A percentile compares a stretch with the other conserved stretches of the same genome.
These are phyloP conservation scores for Ictalurus furcatus DNA, from an alignment of 2,113 vertebrate species.

Conservation along the genomic window DNA sequence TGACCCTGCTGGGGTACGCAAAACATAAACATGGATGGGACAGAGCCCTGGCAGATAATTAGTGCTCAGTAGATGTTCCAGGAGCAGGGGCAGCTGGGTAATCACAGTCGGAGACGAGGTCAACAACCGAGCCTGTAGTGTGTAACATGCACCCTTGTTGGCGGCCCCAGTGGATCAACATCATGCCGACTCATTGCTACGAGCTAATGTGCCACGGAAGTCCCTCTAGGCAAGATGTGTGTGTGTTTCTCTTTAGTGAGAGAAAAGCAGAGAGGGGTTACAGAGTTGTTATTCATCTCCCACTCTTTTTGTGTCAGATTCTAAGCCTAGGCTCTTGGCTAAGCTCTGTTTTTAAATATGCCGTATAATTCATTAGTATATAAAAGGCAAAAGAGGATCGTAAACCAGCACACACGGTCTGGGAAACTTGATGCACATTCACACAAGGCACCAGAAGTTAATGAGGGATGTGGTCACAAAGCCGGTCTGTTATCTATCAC, in stretches of 20 bases:
- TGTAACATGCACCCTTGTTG: slow-evolving; percentile 65
- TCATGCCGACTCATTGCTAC: slow-evolving; percentile 58
- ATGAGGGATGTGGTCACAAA: slow-evolving; percentile 43
- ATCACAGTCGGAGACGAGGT: slow-evolving; percentile 73
- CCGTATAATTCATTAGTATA: neutral
- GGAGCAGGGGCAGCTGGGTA: slow-evolving; percentile 76
- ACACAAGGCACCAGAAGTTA: slow-evolving; percentile 20
- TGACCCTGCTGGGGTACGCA: slow-evolving; percentile 81
- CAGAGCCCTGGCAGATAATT: slow-evolving; percentile 82
- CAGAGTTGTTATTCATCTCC: slow-evolving; percentile 2
- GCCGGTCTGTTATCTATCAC: slow-evolving; percentile 73
- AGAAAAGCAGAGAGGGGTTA: slow-evolving; percentile 33
- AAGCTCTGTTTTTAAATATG: neutral
- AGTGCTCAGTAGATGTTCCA: slow-evolving; percentile 79
- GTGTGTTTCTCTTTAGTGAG: slow-evolving; percentile 53
- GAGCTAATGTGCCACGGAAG: slow-evolving; percentile 52
- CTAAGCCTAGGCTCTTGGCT: neutral
- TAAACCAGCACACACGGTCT: neutral
- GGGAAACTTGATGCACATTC: neutral
- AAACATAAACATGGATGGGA: slow-evolving; percentile 83
- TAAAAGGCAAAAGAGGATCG: neutral
- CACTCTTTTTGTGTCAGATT: neutral
- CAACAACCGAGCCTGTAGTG: slow-evolving; percentile 76
- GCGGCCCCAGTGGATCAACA: slow-evolving; percentile 59
- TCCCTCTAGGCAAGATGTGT: slow-evolving; percentile 50